Evolutionary conservation across 2,888 invertebrate species (phyloP).

Genomic region (Leptothorax acervorum): DNA sequence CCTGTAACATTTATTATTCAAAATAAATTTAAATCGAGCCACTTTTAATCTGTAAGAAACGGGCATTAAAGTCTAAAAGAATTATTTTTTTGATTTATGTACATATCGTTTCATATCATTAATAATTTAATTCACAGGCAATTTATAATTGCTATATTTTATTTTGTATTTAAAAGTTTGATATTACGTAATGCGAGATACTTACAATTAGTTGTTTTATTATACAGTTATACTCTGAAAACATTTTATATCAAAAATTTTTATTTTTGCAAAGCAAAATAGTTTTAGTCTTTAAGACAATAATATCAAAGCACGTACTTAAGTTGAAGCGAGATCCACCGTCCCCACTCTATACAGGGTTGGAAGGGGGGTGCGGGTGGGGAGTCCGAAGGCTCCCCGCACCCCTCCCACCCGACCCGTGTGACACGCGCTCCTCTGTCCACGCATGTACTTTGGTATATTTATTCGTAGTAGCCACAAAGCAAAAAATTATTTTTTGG

Average conservation of each 20-base stretch:
- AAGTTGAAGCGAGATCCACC: no score
- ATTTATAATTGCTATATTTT: conserved; percentile 5
- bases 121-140: not conserved
- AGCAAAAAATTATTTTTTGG: no score
- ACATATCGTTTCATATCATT: not conserved
- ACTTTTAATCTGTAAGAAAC: not conserved
- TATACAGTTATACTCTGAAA: not conserved
- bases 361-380: no score
- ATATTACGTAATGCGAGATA: not conserved
- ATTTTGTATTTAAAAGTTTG: not conserved
- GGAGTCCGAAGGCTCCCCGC: no score
- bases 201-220: not conserved
- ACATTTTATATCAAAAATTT: not conserved
- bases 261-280: not conserved
- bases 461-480: no score
- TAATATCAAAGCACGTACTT: no score
- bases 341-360: no score
- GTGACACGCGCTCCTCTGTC: no score
- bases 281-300: not conserved
- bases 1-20: not conserved
- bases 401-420: no score
- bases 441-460: no score
- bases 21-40: not conserved
- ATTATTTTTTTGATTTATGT: not conserved
- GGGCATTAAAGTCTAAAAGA: not conserved